phyloP scores from a whole-genome alignment of 1,140 invertebrate genomes.

The Adoxophyes honmai region DNA sequence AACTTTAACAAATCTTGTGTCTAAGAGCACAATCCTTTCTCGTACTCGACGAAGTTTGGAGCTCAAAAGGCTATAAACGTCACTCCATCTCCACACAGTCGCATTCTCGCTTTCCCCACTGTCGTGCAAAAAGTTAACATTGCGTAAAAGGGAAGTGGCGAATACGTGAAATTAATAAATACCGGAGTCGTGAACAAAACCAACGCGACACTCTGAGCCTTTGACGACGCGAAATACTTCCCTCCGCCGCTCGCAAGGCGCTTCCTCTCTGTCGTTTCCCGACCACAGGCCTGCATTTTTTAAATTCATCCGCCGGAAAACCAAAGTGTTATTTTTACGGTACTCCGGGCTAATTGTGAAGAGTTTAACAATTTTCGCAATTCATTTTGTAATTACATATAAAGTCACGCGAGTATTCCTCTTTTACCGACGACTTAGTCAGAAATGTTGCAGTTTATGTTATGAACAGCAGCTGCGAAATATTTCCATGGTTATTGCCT shows the following conservation, averaged over 20 bases:
- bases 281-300: constrained; percentile 30
- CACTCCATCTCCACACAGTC: not conserved
- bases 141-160: constrained; percentile 12
- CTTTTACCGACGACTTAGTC: not conserved
- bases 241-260: constrained; percentile 13
- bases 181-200: constrained; percentile 20
- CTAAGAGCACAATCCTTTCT: constrained; percentile 11
- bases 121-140: constrained; percentile 8
- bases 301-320: constrained; percentile 31
- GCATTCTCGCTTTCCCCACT: not conserved
- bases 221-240: constrained; percentile 35
- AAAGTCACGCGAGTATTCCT: not conserved
- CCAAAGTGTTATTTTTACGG: constrained; percentile 32
- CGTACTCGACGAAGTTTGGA: not conserved
- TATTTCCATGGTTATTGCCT: constrained; percentile 2
- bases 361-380: constrained; percentile 22
- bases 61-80: constrained; percentile 8
- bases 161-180: constrained; percentile 29
- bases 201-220: constrained; percentile 22
- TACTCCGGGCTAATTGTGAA: constrained; percentile 25
- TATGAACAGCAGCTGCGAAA: not conserved
- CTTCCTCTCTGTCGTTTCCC: constrained; percentile 20
- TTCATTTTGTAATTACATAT: constrained; percentile 4
- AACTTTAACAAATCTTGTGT: constrained; percentile 2
- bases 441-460: constrained; percentile 18